Base-by-base conservation (phyloP, 2,888 invertebrate genomes). In the Stegana nigrithorax region DNA sequence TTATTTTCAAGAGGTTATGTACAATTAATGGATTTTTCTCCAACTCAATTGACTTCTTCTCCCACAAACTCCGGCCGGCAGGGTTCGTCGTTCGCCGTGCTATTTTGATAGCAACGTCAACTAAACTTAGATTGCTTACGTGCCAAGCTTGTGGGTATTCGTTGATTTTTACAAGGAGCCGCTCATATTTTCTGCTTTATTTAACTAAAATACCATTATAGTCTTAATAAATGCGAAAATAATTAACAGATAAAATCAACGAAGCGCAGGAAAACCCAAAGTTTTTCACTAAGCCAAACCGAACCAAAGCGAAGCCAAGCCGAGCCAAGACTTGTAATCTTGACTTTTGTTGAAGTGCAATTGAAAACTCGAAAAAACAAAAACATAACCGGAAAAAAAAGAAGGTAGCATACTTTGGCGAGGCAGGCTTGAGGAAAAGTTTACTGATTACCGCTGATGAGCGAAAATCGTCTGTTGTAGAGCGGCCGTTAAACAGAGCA, bases 1-100 rank as follows among this genome's bases (percentile, higher is more conserved):
- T 81, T 80, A 80, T 81, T 76, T 76, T 80, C 65, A 68, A 78
- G 79, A 67, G 67, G 65, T 62, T 66, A 67, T 66, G 61, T 68
- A 55, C 53, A 72, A 71, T 75, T 78, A 78, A 78, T 78, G 77
- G 75, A 75, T 81, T 80, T 77, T 78, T 76, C 73, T 75, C 70
- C 74, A 64, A n/a, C n/a, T n/a, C n/a, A n/a, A 51, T 58, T 64
- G 57, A 23, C 32, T 56, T 61, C 45, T 55, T 21, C 10, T 23
- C 10, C 45, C 21, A n/a, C n/a, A n/a, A n/a, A n/a, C n/a, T n/a
- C 14, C 26, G 50, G 21, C 19, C 17, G 4, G 50, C 32, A 21
- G 42, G 5, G 14, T 17, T 17, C 19, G 42, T 45, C 53, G 23
- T 57, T 74, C 76, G 76, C 65, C 68, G 76, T 63, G 74, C 74